Base-by-base conservation (phyloP, 2,888 invertebrate species). In the Isotomurus palustris region DNA sequence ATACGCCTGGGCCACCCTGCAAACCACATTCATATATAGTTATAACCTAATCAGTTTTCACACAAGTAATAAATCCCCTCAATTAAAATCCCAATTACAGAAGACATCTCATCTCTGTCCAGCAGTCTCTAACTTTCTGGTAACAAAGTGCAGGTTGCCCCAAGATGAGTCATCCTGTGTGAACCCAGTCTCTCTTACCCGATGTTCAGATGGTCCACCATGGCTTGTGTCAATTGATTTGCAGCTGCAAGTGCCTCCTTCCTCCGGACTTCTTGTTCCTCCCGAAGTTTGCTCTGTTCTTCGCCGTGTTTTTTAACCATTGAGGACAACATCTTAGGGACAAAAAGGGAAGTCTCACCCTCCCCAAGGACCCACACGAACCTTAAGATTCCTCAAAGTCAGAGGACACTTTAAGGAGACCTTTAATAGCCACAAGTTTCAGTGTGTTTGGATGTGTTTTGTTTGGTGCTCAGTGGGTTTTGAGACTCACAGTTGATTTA, bases 201-300 rank as follows among this genome's bases (percentile, higher is more conserved):
- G 69, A 95, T 91, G 81, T 99, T 99, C 22, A 99, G 80, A 76
- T 97, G 95, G 76, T 97, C 96, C 0, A 97, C 96, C 29, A 97
- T 80, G 29, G 94, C 85, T 75, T 94, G 91, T 0, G 96, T 95
- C 64, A 99, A 79, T 72, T 90, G 88, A 75, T 90, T 93, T 1
- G 96, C 92, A 53, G 96, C 88, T 67, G 85, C 84, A 59, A 96
- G 84, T 21, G 96, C 95, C 76, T 95, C 95, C 75, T 91, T 92
- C 54, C 93, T 84, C 76, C 91, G 89, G 72, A 85, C 84, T 79
- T 97, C 97, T 83, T 91, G 91, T 60, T 83, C 80, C 71, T 91
- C 87, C 77, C 88, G 87, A 70, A 88, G 84, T 1, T 82, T 81
- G 28, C 83, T 78, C 76, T 91, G 90, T 73, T 85, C 87, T 17